Conservation (phyloP, 2,888 invertebrate genomes). For the Lutraria lutraria region DNA sequence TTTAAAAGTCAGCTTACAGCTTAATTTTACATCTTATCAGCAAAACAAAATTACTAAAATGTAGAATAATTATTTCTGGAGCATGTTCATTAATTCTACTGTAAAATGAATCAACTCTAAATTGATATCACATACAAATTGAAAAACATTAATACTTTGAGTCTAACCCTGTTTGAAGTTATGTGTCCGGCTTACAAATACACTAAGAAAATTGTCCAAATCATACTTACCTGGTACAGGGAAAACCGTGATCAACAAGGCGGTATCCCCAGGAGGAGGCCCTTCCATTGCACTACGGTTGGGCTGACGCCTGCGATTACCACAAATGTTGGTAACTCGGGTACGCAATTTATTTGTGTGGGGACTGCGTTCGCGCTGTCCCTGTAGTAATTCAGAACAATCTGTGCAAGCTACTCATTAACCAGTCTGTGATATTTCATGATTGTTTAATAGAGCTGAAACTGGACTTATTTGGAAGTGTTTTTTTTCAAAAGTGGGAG, state of each 20-base stretch:
- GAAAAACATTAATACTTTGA: not conserved
- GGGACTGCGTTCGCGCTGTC: conserved; percentile 79
- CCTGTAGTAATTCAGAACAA: conserved; percentile 44
- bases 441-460: too few relatives aligned
- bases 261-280: conserved; percentile 91
- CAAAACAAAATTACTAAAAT: not conserved
- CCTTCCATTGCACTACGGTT: conserved; percentile 91
- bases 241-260: conserved; percentile 91
- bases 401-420: too few relatives aligned
- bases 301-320: conserved; percentile 91
- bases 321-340: conserved; percentile 78
- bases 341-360: conserved; percentile 76
- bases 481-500: too few relatives aligned
- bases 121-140: not conserved
- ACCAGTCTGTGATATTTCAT: too few relatives aligned
- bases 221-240: conserved; percentile 92
- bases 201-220: not conserved
- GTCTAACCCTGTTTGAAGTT: not conserved
- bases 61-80: not conserved
- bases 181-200: not conserved
- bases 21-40: not conserved
- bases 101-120: not conserved
- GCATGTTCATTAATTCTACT: not conserved
- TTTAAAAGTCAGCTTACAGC: not conserved
- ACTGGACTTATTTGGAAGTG: too few relatives aligned